Base-by-base conservation (phyloP, 2,113 vertebrate species). In the Mesocricetus auratus region DNA sequence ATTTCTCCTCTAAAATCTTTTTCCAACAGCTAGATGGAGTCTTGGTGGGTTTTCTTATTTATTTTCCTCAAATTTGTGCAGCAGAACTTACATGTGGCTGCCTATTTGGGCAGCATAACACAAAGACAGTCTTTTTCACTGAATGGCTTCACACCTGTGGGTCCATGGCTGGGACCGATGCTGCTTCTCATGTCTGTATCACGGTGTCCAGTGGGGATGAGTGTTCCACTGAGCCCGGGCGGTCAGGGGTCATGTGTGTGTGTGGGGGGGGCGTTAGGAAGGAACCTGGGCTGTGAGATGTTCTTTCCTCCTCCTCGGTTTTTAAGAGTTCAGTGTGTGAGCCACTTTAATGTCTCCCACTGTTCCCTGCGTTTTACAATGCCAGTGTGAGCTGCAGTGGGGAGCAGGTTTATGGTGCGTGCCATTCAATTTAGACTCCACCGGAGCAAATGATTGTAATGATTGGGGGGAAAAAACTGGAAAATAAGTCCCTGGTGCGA, bases 401-500 rank as follows among this genome's bases (percentile, higher is more conserved):
- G 92, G 97, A 97, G 73, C 81, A 0, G 58, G 86, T 98, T 98
- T 98, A 98, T 97, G 97, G 97, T 95, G 95, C 97, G 82, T 98
- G 94, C 97, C 98, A 93, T 98, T 98, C 98, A 98, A 96, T 98
- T 98, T 97, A 98, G 94, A 97, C 97, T 97, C 97, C 97, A 97
- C 97, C 97, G 93, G 95, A 98, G 98, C 98, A 98, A 97, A 97
- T 96, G 98, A 99, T 98, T 98, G 96, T 90, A 96, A 77, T 13
- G 58, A 97, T 96, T 98, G 93, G 93, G 97, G 98, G 96, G 96
- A 87, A 98, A 94, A 98, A 96, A 96, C 94, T 98, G 97, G 97
- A 98, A 99, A 98, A 98, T 98, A 98, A 98, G 97, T 98, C 98
- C 98, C 98, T 98, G 97, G 98, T 98, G 98, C 98, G 98, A 98